Base-by-base conservation (phyloP, 2,888 invertebrate species). In the Cataglyphis albicans region DNA sequence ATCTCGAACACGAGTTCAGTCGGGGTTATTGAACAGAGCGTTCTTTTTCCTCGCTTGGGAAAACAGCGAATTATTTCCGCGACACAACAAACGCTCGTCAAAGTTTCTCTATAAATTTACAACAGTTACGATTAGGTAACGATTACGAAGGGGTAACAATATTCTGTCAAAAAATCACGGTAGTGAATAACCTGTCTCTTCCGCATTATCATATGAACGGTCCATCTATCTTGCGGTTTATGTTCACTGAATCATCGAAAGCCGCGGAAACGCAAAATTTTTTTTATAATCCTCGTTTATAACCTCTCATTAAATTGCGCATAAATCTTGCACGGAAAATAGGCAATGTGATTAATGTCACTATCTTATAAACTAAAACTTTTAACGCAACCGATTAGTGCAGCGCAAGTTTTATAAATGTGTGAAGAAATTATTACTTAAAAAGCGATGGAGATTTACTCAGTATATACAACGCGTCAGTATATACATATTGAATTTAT, bases 11-110 rank as follows among this genome's bases (percentile, higher is more conserved):
- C 52, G 78, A 78, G 59, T 52, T 64, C 61, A 76, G 63, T 52
- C 72, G 44, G 21, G 75, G 74, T 88, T 86, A 86, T 73, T 84
- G 59, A 81, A 83, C 70, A n/a, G 2, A 18, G 21, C 32, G 48
- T 1, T 7, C 10, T 75, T 41, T 32, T 70, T 25, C 21, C 25
- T 25, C 38, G 10, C 12, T 32, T 18, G n/a, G 48, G 18, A 67
- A 76, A 81, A 82, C 70, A 80, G 55, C 70, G 10, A 25, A n/a
- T 65, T 67, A 63, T 32, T 65, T 59, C 7, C 7, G 48, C n/a
- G 9, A 5, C 18, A 67, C 55, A 61, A 64, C 64, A 32, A 18
- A 57, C 55, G 12, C 61, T 48, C 15, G 35, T 65, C 41, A 41
- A n/a, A n/a, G 25, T 44, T 32, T 57, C 12, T 59, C n/a, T n/a